These are phyloP conservation scores for Caligus rogercresseyi DNA, from an alignment of 1,140 invertebrate species.

Conservation along the genomic window DNA sequence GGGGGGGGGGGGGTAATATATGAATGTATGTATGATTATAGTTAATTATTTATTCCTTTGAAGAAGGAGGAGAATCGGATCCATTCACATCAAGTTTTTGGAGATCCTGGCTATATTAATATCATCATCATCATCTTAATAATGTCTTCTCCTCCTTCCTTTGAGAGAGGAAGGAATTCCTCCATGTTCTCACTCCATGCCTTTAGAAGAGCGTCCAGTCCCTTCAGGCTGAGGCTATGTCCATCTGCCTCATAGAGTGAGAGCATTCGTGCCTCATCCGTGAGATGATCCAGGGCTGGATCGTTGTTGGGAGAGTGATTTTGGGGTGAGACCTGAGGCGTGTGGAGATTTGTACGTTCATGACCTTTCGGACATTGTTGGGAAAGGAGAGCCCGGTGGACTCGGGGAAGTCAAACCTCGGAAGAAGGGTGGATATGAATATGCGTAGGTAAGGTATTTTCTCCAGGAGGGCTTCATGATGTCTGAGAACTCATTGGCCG, in stretches of 20 bases:
- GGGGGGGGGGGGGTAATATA: no score
- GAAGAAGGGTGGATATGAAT: neutral
- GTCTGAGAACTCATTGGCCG: slow-evolving; percentile 8
- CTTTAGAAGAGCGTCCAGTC: neutral
- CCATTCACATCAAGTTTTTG: no score
- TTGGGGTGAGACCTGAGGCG: neutral
- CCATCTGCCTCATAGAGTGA: neutral
- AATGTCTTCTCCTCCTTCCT: no score
- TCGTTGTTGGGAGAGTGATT: slow-evolving; percentile 3
- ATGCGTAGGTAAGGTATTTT: slow-evolving; percentile 1
- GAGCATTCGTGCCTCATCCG: slow-evolving; percentile 1
- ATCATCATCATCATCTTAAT: no score
- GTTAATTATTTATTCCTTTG: no score
- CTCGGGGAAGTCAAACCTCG: slow-evolving; percentile 9
- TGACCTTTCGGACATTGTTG: slow-evolving; percentile 14
- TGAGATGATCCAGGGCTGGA: neutral
- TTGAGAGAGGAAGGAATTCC: no score
- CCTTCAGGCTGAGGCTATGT: neutral
- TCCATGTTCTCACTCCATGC: neutral
- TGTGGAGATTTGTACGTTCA: slow-evolving; percentile 10
- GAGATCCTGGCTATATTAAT: no score
- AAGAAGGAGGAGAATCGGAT: no score
- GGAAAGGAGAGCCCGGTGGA: neutral
- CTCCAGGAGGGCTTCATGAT: neutral
- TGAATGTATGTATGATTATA: no score